Base-by-base conservation (phyloP, 2,888 invertebrate species). In the Pandemis cinnamomeana region DNA sequence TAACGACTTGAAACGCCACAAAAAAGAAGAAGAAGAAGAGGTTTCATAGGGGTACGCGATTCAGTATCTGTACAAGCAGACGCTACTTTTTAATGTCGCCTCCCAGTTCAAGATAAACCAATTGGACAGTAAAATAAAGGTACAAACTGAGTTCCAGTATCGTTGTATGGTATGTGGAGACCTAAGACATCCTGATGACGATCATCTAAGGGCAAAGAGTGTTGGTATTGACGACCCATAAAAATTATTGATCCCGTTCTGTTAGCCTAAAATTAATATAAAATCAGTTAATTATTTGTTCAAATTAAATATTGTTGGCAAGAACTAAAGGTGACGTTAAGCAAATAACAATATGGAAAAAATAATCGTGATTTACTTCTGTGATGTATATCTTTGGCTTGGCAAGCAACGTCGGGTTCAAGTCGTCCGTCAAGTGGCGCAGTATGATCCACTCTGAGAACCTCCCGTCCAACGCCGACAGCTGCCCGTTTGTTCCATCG, bases 331-430 rank as follows among this genome's bases (percentile, higher is more conserved):
- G 27, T 36, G 27, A 0, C 27, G 27, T 36, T 36, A 36, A 20
- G 20, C 20, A 20, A 36, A 36, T 36, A 36, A 4, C 20, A 36
- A 36, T 36, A 36, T 36, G 27, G 27, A 36, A 36, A 5, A 27
- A 7, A 5, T 1, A 42, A n/a, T 10, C 7, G 2, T 15, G 10
- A 36, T 20, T 10, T 60, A 72, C 72, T 62, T 72, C 72, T 20
- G 72, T 72, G 13, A 72, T 68, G n/a, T 68, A 72, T 48, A 72
- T 72, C 36, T 68, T 72, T 0, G 72, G 72, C 46, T 72, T 72
- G 0, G 13, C 36, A 1, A 46, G 67, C 46, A 68, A 46, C 8
- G 72, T 55, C 5, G 67, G 55, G 44, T 68, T 72, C 41, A 72
- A 55, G 53, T 72, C 55, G 7, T 67, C 46, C 15, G 67, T 72